These are phyloP conservation scores for Oligia latruncula DNA, from an alignment of 2,888 invertebrate species.

Conservation along the genomic window DNA sequence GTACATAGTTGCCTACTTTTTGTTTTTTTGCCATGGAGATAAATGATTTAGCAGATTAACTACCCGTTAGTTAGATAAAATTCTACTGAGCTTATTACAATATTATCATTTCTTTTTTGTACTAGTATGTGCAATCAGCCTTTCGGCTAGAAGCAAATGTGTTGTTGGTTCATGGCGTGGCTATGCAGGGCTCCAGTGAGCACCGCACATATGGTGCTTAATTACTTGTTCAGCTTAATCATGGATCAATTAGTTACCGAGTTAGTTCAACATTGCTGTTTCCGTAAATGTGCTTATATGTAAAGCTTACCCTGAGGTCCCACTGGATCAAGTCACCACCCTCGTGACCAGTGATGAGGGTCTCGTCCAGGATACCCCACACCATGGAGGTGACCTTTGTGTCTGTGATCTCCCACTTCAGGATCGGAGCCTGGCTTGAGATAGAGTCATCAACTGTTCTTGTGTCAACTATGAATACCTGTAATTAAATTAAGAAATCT, in stretches of 20 bases:
- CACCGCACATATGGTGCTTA: too few species aligned
- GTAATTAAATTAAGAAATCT: conserved; percentile 57
- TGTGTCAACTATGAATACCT: conserved; percentile 95
- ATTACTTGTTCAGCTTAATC: too few species aligned
- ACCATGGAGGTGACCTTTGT: conserved; percentile 97
- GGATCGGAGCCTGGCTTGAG: conserved; percentile 92
- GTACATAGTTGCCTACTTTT: background rate
- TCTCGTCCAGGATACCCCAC: conserved; percentile 98
- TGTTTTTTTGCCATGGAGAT: background rate
- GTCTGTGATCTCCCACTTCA: conserved; percentile 94
- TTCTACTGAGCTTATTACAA: background rate
- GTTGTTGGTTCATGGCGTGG: too few species aligned
- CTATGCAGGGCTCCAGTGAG: too few species aligned
- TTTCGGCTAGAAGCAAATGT: too few species aligned
- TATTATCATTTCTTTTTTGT: too few species aligned
- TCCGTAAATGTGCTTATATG: background rate
- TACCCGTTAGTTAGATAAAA: background rate
- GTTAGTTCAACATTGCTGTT: background rate
- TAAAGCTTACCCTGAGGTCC: conserved; percentile 94
- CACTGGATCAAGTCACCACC: conserved; percentile 97
- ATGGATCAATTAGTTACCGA: background rate
- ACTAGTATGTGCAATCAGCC: too few species aligned
- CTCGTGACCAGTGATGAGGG: conserved; percentile 97
- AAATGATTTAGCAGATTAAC: background rate
- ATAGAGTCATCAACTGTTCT: conserved; percentile 93